Evolutionary conservation across 2,113 vertebrate species (phyloP), one percentile per base, ranked within the genome.

Genomic region (Malurus elegans): DNA sequence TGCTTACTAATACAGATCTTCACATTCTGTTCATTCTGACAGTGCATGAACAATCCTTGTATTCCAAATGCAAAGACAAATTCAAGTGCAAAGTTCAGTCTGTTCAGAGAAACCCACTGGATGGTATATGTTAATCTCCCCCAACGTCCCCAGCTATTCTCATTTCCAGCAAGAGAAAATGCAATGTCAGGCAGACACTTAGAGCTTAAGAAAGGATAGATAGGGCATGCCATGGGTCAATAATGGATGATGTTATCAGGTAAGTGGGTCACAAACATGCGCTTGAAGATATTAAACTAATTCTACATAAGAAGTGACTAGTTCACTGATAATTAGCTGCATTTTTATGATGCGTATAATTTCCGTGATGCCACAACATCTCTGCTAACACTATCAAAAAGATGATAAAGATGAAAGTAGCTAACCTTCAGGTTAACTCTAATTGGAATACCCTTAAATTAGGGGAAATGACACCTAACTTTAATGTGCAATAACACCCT

Each of bases 221-320:
- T 45, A 93, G 76, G 93, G 95, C 75, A 72, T 92, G 95, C 97
- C 97, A 98, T 96, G 96, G 97, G 96, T 98, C 98, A 98, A 90
- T 94, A 95, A 92, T 92, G 79, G 74, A 72, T 87, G 64, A 47
- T 97, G 90, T 97, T 91, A 90, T 93, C 87, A 95, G 97, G 98
- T 86, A 50, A 88, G 78, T 21, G 67, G 93, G 91, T 98, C 98
- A 96, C 93, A 97, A 95, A 88, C 75, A 95, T 94, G 93, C 7
- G 13, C 79, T 94, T 98, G 97, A 97, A 97, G 98, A 94, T 79
- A 75, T 88, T 89, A 79, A 90, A 70, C 80, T 76, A 81, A 81
- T 85, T 90, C 69, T 84, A 96, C 88, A 79, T 88, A 92, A 91
- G 65, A 97, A 88, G 86, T 94, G 62, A 92, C 93, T 94, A 90